phyloP scores from a whole-genome alignment of 2,797 vertebrate species.

The Pygocentrus nattereri region DNA sequence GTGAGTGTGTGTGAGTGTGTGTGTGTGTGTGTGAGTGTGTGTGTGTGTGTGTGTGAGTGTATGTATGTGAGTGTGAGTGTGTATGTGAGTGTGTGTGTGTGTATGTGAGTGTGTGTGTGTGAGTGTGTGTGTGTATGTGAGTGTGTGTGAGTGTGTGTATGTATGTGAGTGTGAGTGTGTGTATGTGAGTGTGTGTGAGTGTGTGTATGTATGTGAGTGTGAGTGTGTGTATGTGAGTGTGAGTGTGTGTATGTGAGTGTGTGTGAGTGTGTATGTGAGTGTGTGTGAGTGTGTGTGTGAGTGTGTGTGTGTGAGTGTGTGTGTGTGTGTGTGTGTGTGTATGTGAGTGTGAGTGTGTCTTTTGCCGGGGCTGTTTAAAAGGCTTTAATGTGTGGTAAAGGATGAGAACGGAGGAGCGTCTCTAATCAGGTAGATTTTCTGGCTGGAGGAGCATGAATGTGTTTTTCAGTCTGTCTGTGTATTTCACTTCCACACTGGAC shows the following conservation, averaged over 20 bases:
- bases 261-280: background rate
- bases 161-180: background rate
- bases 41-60: background rate
- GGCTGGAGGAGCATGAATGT: constrained; percentile 80
- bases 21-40: background rate
- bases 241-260: background rate
- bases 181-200: background rate
- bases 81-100: background rate
- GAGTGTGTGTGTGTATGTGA: background rate
- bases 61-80: too few relatives aligned
- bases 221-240: background rate
- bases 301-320: too few relatives aligned
- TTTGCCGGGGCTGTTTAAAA: constrained; percentile 44
- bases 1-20: background rate
- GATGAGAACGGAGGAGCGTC: constrained; percentile 60
- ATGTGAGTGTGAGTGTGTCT: background rate
- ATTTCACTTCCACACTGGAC: constrained; percentile 22
- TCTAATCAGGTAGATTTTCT: constrained; percentile 83
- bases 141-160: background rate
- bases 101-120: background rate
- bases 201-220: background rate
- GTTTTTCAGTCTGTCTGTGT: background rate
- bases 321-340: background rate
- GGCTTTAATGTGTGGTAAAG: constrained; percentile 58
- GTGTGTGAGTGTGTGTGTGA: background rate